Evolutionary conservation across 2,113 vertebrate species (phyloP), one percentile per base, ranked within the genome.

Genomic region (Monopterus albus): DNA sequence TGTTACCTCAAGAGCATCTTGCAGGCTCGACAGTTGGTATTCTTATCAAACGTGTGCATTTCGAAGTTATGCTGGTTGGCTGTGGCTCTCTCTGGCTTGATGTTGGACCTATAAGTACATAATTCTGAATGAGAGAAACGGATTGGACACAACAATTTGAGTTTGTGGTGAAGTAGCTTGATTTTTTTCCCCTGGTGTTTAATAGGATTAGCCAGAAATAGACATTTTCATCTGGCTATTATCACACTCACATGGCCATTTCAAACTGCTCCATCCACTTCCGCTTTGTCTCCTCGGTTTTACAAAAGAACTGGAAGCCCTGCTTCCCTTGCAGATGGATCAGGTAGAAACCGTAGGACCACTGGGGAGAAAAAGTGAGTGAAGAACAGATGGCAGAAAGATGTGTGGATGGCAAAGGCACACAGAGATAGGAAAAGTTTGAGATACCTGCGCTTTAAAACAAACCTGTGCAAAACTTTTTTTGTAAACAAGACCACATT

Each of bases 181-280:
- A 56, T 33, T 40, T 23, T 26, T 23, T 26, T 42, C 18, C 8
- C 5, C 1, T 25, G 11, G 15, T 6, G 11, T 50, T 66, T 28
- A 1, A 25, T 59, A 7, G 29, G n/a, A n/a, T n/a, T n/a, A 20
- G n/a, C 7, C 4, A 9, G 38, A 64, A 40, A 33, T 18, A 25
- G 25, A 56, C 56, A 26, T 20, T 43, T 2, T n/a, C 35, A 57
- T 33, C 25, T 40, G 43, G 6, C 33, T 13, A 21, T 21, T 17
- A 6, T 42, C 10, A 0, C 11, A 91, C 97, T 93, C 91, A 98
- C 98, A 99, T 97, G 77, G 97, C 98, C 98, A 99, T 99, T 78
- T 98, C 96, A 61, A 99, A 98, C 91, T 99, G 97, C 86, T 99
- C 97, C 96, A 98, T 98, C 98, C 98, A 99, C 66, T 96, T 98